Conservation (phyloP, 2,113 vertebrate species). For the Sorex araneus region DNA sequence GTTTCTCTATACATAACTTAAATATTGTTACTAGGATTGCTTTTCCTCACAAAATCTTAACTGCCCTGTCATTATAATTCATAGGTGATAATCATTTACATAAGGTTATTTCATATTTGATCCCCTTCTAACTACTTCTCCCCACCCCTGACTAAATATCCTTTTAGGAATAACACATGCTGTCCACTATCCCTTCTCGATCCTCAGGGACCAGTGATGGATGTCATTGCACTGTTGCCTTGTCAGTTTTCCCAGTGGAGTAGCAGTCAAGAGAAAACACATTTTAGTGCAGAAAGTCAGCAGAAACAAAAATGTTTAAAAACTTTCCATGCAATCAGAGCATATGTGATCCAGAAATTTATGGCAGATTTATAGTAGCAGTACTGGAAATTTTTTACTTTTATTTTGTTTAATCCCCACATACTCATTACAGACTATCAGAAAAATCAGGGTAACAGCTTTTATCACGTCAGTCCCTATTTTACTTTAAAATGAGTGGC, state of each 20-base stretch:
- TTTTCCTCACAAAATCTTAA: constrained; percentile 26
- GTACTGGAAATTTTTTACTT: too few relatives aligned
- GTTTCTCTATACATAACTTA: constrained; percentile 23
- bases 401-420: too few relatives aligned
- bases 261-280: not conserved
- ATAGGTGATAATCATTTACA: not conserved
- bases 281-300: constrained; percentile 45
- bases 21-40: not conserved
- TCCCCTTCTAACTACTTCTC: not conserved
- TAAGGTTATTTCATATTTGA: constrained; percentile 13
- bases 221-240: not conserved
- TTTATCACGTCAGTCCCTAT: not conserved
- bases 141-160: not conserved
- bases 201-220: not conserved
- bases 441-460: not conserved
- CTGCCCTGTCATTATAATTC: not conserved
- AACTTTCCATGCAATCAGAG: not conserved
- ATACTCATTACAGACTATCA: not conserved
- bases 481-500: not conserved
- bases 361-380: not conserved
- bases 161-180: not conserved
- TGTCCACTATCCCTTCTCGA: not conserved
- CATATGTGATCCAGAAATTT: not conserved
- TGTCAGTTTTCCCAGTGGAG: not conserved
- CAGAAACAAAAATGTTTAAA: not conserved